Conservation (phyloP, 2,113 vertebrate species). For the Hippocampus mohnikei region DNA sequence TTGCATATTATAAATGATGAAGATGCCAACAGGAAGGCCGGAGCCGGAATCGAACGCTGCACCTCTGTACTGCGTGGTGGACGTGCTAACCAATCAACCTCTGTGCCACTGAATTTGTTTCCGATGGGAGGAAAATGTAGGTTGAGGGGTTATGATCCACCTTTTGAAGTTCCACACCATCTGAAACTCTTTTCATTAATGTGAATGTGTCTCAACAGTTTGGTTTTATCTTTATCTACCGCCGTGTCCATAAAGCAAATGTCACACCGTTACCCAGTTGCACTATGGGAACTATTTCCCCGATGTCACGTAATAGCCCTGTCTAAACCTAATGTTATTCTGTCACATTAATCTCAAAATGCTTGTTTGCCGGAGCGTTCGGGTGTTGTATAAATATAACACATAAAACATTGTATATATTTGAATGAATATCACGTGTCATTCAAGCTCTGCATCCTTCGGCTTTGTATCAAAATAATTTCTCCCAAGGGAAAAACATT, state of each 20-base stretch:
- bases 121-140: background rate
- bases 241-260: conserved; percentile 7
- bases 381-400: too few relatives aligned
- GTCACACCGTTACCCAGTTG: background rate
- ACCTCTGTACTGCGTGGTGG: too few relatives aligned
- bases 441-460: background rate
- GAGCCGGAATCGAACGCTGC: too few relatives aligned
- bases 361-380: background rate
- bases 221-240: conserved; percentile 10
- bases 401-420: background rate
- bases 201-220: background rate
- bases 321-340: background rate
- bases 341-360: background rate
- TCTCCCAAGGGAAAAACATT: background rate
- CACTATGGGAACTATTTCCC: background rate
- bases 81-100: too few relatives aligned
- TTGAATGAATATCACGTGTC: background rate
- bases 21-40: too few relatives aligned
- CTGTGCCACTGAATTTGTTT: too few relatives aligned
- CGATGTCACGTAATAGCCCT: background rate
- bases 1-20: too few relatives aligned
- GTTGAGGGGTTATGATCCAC: background rate
- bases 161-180: background rate
- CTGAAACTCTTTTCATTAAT: background rate
- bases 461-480: background rate